phyloP scores from a whole-genome alignment of 2,113 vertebrate genomes.

The Phalacrocorax brasilianus region DNA sequence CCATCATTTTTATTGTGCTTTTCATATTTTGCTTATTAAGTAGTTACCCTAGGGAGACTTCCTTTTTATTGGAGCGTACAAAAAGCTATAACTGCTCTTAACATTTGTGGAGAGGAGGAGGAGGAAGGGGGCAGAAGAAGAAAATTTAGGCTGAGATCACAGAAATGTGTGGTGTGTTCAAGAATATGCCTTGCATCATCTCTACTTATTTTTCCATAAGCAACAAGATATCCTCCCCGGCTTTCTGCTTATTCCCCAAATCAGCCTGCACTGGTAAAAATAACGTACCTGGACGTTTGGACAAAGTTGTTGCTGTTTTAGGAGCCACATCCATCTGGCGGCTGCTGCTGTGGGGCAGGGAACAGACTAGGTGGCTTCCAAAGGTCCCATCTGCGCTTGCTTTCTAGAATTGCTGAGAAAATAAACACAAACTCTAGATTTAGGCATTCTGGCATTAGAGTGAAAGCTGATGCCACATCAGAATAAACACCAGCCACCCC shows the following conservation, averaged over 20 bases:
- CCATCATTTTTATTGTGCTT: neutral
- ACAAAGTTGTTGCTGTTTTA: neutral
- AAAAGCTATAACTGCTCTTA: neutral
- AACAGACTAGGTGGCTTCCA: neutral
- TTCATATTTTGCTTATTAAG: constrained; percentile 49
- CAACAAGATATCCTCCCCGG: neutral
- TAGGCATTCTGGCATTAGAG: neutral
- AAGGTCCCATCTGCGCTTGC: neutral
- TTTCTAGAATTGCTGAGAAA: neutral
- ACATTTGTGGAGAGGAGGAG: neutral
- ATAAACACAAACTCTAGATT: neutral
- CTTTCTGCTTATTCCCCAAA: neutral
- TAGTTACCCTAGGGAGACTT: neutral
- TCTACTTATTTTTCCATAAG: neutral
- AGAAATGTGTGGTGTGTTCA: neutral
- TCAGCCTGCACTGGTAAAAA: neutral
- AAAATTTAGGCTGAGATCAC: neutral
- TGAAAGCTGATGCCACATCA: neutral
- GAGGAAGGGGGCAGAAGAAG: neutral
- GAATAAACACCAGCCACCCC: neutral
- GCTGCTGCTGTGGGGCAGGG: neutral
- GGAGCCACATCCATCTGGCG: neutral
- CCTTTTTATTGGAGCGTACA: neutral
- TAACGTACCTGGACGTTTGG: neutral
- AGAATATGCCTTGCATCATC: neutral